Base-by-base conservation (phyloP, 1,140 invertebrate genomes). In the Oedothorax gibbosus region DNA sequence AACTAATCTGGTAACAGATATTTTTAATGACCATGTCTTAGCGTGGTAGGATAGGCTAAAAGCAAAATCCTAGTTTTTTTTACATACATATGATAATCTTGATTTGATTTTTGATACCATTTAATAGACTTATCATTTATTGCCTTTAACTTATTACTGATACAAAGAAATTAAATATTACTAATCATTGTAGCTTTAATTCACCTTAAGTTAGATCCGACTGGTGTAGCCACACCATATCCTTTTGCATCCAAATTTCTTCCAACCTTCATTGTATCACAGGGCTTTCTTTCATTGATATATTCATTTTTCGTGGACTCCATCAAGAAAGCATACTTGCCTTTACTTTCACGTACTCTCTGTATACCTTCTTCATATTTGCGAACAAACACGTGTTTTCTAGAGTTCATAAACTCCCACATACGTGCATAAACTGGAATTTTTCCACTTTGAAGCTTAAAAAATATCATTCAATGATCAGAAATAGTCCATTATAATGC, bases 291-390 rank as follows among this genome's bases (percentile, higher is more conserved):
- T 88, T 96, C 96, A 90, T 98, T 99, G 64, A 94, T 94, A 90
- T 98, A 99, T 88, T 99, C 97, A 89, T 98, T 98, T 88, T 95
- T 96, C 0, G 96, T 96, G 6, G 96, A 97, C 91, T 99, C 97
- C 80, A 98, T 93, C 4, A 99, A 91, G 87, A 98, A 93, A 11
- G 97, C 97, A 90, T 97, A 99, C 90, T 98, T 97, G 54, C 93
- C 93, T 91, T 96, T 96, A 75, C 94, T 96, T 78, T 92, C 93
- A 72, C 96, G 90, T 20, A 97, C 96, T 84, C 94, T 91, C 84
- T 93, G 91, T 80, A 97, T 96, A 4, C 96, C 96, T 89, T 97
- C 95, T 81, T 95, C 94, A 89, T 97, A 96, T 6, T 93, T 93
- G 80, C 92, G 91, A 0, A 96, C 95, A 88, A 97, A 96, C 20